A percentile compares a stretch with the other conserved stretches of the same genome.
phyloP scores from a whole-genome alignment of 1,140 invertebrate genomes.

The Apis cerana region DNA sequence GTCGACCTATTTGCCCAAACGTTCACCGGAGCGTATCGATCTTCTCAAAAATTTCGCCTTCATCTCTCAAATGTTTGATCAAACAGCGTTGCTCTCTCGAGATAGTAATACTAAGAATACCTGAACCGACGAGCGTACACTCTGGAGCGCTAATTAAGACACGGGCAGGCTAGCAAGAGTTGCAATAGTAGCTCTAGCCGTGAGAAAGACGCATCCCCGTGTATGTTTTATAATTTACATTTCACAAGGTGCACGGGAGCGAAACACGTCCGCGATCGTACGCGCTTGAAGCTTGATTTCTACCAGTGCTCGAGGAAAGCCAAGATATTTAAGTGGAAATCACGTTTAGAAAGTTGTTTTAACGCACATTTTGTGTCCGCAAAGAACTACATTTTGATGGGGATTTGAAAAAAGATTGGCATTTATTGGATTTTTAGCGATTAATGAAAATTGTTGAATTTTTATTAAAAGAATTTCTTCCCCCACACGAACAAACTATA shows the following conservation, averaged over 20 bases:
- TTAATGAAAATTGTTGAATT: too few relatives aligned
- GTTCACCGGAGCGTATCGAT: not conserved
- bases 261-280: slow-evolving; percentile 12
- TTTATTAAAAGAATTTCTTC: not conserved
- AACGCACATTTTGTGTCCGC: too few relatives aligned
- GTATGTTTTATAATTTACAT: slow-evolving; percentile 26
- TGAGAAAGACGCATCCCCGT: slow-evolving; percentile 43
- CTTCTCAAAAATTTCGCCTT: not conserved
- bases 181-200: slow-evolving; percentile 10
- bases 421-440: too few relatives aligned
- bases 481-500: too few relatives aligned
- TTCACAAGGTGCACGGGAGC: slow-evolving; percentile 26
- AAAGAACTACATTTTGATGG: too few relatives aligned
- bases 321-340: not conserved
- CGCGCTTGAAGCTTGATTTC: slow-evolving; percentile 4
- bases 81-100: not conserved
- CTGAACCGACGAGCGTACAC: not conserved
- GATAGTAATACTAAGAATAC: not conserved
- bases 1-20: not conserved
- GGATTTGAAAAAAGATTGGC: too few relatives aligned
- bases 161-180: not conserved
- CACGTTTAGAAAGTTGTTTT: not conserved
- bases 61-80: not conserved
- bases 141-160: slow-evolving; percentile 26
- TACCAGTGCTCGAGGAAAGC: not conserved